Conservation (phyloP, 1,140 invertebrate genomes). For the Nephotettix cincticeps region DNA sequence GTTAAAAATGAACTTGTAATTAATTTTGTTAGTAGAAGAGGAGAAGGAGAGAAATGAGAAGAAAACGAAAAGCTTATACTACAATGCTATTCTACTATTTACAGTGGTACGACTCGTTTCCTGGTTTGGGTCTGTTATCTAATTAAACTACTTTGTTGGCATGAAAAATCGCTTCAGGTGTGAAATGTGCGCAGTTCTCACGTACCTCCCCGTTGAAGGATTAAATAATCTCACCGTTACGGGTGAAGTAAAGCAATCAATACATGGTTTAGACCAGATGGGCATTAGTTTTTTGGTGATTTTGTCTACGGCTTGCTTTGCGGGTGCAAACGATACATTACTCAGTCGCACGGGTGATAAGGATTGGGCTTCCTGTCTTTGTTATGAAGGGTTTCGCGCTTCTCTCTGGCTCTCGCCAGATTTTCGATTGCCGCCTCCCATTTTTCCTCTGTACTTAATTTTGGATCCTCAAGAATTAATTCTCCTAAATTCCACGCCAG, state of each 20-base stretch:
- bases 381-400: background rate
- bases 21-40: too few relatives aligned
- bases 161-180: background rate
- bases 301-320: background rate
- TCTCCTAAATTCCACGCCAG: background rate
- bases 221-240: background rate
- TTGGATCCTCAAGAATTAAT: background rate
- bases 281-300: background rate
- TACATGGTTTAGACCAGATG: background rate
- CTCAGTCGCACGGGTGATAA: background rate
- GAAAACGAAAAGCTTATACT: too few relatives aligned
- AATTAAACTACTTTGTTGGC: too few relatives aligned
- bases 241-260: background rate
- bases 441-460: background rate
- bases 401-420: background rate
- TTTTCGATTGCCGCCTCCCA: background rate
- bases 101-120: too few relatives aligned
- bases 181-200: background rate
- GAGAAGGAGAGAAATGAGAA: too few relatives aligned
- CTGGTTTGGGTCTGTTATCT: too few relatives aligned
- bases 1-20: too few relatives aligned
- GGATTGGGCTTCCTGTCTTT: background rate
- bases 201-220: background rate
- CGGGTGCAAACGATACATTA: background rate
- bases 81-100: too few relatives aligned